Conservation (phyloP, 2,888 invertebrate genomes). For the Hemicrepidius hirtus region DNA sequence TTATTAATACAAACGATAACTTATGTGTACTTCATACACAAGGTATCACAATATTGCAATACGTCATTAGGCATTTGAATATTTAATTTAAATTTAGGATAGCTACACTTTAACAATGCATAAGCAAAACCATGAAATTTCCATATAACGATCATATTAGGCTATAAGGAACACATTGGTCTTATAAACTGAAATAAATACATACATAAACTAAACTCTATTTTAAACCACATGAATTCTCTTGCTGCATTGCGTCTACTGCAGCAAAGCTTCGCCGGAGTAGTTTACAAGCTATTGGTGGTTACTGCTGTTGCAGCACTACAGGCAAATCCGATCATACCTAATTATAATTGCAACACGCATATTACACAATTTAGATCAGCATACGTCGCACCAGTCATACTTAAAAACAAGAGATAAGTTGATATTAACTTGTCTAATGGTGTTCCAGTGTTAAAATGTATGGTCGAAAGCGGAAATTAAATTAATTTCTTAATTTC, state of each 20-base stretch:
- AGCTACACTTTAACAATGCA: no score
- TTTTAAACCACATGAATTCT: constrained; percentile 35
- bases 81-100: no score
- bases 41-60: neutral
- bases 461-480: no score
- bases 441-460: no score
- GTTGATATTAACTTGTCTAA: no score
- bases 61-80: no score
- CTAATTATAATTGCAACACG: constrained; percentile 32
- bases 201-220: constrained; percentile 19
- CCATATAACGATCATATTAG: neutral
- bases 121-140: no score
- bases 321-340: constrained; percentile 17
- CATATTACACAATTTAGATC: no score
- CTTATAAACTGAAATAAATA: neutral
- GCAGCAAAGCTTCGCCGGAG: constrained; percentile 23
- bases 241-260: constrained; percentile 43
- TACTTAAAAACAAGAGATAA: no score
- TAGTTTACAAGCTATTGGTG: constrained; percentile 40
- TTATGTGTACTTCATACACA: no score
- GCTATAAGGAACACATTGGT: neutral
- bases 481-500: no score
- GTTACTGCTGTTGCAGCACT: constrained; percentile 31
- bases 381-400: no score
- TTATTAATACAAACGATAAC: neutral